Evolutionary conservation across 2,113 vertebrate genomes (phyloP).

Genomic region (Microtus oregoni): DNA sequence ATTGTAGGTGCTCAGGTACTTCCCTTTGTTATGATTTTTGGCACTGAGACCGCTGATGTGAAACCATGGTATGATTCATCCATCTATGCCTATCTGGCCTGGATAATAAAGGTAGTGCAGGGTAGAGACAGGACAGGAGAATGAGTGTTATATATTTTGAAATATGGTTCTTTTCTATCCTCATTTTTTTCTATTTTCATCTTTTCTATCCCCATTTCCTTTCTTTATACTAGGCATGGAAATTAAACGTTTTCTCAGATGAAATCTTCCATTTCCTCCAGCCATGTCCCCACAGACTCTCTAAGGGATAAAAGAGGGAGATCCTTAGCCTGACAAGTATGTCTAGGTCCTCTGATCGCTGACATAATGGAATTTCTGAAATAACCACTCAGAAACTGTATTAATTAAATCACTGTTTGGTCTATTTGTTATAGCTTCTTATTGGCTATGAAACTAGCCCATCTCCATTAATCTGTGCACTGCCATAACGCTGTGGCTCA

Average conservation of each 20-base stretch:
- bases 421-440: too few species aligned
- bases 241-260: neutral
- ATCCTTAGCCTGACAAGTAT: neutral
- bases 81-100: neutral
- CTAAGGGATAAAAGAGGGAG: neutral
- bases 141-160: neutral
- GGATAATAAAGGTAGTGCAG: neutral
- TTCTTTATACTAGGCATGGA: neutral
- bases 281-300: neutral
- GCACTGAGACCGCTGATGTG: neutral
- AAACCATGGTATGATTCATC: neutral
- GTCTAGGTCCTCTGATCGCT: neutral
- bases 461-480: too few species aligned
- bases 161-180: neutral
- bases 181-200: neutral
- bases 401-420: too few species aligned
- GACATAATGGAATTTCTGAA: neutral
- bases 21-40: neutral
- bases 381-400: too few species aligned
- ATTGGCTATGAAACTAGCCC: too few species aligned
- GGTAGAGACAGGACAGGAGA: neutral
- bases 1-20: neutral
- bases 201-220: neutral
- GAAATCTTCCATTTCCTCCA: neutral
- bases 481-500: too few species aligned